Conservation (phyloP, 2,113 vertebrate genomes). For the Rhinoderma darwinii region DNA sequence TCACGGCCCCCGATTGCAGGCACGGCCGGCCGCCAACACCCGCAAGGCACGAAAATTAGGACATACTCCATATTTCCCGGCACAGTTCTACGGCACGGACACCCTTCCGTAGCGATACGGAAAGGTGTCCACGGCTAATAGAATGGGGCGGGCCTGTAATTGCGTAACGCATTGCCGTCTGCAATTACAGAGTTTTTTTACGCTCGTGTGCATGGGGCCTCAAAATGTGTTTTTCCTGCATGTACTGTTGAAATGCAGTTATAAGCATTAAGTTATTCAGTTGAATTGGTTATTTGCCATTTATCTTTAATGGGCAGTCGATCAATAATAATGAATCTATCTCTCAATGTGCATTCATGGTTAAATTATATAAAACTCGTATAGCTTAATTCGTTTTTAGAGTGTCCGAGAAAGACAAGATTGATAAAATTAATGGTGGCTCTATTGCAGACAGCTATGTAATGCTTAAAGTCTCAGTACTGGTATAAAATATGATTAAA, state of each 20-base stretch:
- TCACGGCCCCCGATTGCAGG: no score
- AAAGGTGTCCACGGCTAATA: no score
- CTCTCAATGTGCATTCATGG: neutral
- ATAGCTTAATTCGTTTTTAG: neutral
- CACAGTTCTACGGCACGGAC: no score
- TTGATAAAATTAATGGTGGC: neutral
- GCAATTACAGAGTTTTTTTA: no score
- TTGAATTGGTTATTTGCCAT: neutral
- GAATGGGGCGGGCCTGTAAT: no score
- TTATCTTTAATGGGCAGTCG: slow-evolving; percentile 3
- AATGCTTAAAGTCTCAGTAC: neutral
- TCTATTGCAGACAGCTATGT: slow-evolving; percentile 1
- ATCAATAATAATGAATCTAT: slow-evolving; percentile 15
- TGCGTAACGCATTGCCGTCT: no score
- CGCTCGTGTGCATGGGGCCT: no score
- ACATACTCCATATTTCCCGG: no score
- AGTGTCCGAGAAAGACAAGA: slow-evolving; percentile 12
- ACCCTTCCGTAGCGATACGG: no score
- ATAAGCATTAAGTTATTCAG: neutral
- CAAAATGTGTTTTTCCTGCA: neutral
- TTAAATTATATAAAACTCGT: slow-evolving; percentile 6
- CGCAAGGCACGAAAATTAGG: no score
- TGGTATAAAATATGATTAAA: neutral
- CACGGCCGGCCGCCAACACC: no score
- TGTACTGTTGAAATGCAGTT: neutral